phyloP scores from a whole-genome alignment of 2,113 vertebrate genomes.

The Chunga burmeisteri region DNA sequence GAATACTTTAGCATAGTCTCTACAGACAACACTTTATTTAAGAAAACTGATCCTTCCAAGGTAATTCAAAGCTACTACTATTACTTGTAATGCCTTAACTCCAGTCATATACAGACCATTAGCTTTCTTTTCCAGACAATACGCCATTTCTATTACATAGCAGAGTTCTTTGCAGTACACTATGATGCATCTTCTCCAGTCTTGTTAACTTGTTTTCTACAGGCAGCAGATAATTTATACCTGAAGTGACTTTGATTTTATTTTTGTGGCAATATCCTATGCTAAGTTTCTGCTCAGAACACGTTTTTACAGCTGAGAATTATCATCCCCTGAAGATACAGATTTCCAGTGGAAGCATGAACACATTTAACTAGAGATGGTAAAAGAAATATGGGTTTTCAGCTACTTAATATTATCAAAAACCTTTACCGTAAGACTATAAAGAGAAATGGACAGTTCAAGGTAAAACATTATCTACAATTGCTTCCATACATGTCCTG shows the following conservation, averaged over 20 bases:
- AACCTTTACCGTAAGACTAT: not conserved
- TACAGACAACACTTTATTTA: not conserved
- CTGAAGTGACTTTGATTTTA: not conserved
- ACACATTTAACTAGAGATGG: not conserved
- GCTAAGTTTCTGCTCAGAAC: not conserved
- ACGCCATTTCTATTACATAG: not conserved
- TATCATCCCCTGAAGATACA: not conserved
- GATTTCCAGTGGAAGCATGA: not conserved
- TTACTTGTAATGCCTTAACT: not conserved
- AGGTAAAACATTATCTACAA: slow-evolving; percentile 24
- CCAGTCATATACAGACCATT: not conserved
- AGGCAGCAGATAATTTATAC: not conserved
- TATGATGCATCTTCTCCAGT: not conserved
- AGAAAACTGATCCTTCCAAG: not conserved
- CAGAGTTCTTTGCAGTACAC: not conserved
- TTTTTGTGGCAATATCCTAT: not conserved
- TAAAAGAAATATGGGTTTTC: not conserved
- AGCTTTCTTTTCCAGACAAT: not conserved
- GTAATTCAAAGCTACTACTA: not conserved
- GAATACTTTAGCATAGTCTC: rapidly evolving
- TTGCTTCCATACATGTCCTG: not conserved
- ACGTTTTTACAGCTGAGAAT: not conserved
- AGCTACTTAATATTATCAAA: slow-evolving; percentile 1
- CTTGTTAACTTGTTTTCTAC: not conserved
- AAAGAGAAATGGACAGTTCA: slow-evolving; percentile 28